Evolutionary conservation across 2,797 vertebrate genomes (phyloP), one percentile per base, ranked within the genome.

Genomic region (Uromys caudimaculatus): DNA sequence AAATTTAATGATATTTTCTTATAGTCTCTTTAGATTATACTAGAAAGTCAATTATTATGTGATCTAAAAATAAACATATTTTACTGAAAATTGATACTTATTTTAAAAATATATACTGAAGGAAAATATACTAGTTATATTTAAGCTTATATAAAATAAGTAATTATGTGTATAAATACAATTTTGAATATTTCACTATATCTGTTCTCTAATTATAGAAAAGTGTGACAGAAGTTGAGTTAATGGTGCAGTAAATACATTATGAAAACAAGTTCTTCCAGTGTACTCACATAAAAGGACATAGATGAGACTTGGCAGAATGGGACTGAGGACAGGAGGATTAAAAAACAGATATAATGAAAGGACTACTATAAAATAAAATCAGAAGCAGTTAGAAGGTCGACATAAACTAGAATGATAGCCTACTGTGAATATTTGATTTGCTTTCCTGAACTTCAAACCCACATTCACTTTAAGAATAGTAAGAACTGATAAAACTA

Each of bases 181-280:
- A 69, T 44, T 93, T 95, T 94, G 90, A 92, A 87, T 9, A 6
- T n/a, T 86, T 19, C 24, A 76, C 5, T 76, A 0, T 73, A 35
- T 85, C 23, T 82, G 29, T 38, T 92, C 23, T 6, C 12, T 54
- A 97, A 24, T 58, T 89, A 6, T 73, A 78, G 21, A 90, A 73
- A 86, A 54, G 0, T 58, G 1, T 44, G 77, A 14, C 7, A 90
- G 19, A 85, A 78, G 9, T 64, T 93, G 27, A 79, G 3, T 91
- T 96, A 86, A 82, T 93, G 54, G 75, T 38, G 78, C 8, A 81
- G 29, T 16, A 85, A 83, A 81, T 75, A 93, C 56, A 3, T 69
- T 87, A 41, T 38, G 17, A 54, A 69, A 96, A 90, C 6, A 89
- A 54, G 90, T 81, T 41, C 93, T 32, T 29, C 50, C 71, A 58